Base-by-base conservation (phyloP, 2,113 vertebrate species). In the Pseudolaguvia tuberculata region DNA sequence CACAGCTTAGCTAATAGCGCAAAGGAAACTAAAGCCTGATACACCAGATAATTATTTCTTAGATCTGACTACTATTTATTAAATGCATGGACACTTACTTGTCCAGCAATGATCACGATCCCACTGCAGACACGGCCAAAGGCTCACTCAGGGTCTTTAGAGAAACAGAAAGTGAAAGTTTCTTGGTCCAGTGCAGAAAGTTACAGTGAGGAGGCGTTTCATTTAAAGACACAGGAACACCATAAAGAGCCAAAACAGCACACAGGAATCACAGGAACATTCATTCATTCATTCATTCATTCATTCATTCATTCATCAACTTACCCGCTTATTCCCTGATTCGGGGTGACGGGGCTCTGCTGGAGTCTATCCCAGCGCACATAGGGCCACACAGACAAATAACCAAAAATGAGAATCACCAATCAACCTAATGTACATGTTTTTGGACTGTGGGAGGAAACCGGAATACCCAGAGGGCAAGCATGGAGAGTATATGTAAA, bases 201-300 rank as follows among this genome's bases (percentile, higher is more conserved):
- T n/a, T 63, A 50, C 45, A 65, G n/a, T 23, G 15, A 63, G 5
- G 59, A 42, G 62, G 10, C 21, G 20, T 69, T 1, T 56, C 68
- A 45, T 71, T 71, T 71, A 71, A 71, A 71, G 53, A 71, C 2
- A 71, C 69, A 71, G 69, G 21, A 18, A 48, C 61, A 45, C 45
- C n/a, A n/a, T n/a, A n/a, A 45, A 3, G 42, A 21, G 47, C 35
- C n/a, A 45, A 0, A 11, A 20, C 29, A 13, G 13, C 1, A 2
- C 3, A 59, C 57, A 59, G 29, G 58, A 61, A 62, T 3, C 17
- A 39, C 4, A 5, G 21, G n/a, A 45, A 21, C 42, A 0, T 12
- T 21, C 1, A 21, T 14, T 21, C 31, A 23, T n/a, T 3, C 20
- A 12, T 23, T 57, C 1, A 17, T 18, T 31, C 3, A 59, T 2